phyloP scores from a whole-genome alignment of 2,113 vertebrate genomes.

The Polypterus senegalus region DNA sequence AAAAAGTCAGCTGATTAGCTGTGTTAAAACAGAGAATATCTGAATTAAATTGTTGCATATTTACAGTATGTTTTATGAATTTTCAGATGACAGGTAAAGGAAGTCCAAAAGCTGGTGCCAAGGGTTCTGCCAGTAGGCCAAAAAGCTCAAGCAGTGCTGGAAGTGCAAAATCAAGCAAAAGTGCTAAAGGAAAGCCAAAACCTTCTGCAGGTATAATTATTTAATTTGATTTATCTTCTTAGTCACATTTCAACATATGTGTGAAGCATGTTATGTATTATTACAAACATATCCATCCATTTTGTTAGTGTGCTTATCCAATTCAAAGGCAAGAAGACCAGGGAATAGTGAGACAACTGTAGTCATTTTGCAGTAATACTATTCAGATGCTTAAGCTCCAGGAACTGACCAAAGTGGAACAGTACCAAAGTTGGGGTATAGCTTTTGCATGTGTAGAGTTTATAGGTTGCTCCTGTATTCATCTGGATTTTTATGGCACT shows the following conservation, averaged over 20 bases:
- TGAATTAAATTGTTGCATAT: neutral
- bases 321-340: neutral
- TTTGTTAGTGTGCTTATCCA: too few species aligned
- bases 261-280: neutral
- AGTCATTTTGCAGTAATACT: neutral
- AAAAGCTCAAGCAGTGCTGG: slow-evolving; percentile 15
- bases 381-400: neutral
- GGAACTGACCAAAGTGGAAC: neutral
- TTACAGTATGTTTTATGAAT: neutral
- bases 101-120: slow-evolving; percentile 14
- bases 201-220: slow-evolving; percentile 1
- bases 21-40: neutral
- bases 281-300: too few species aligned
- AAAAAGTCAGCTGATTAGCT: neutral
- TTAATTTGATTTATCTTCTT: neutral
- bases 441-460: too few species aligned
- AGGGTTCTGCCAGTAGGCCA: slow-evolving; percentile 24
- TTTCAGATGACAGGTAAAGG: slow-evolving; percentile 11
- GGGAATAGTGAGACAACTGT: neutral
- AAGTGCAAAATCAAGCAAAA: slow-evolving; percentile 14
- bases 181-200: slow-evolving; percentile 26
- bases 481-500: too few species aligned
- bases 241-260: neutral
- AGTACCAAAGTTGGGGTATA: too few species aligned
- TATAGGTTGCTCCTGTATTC: too few species aligned